Base-by-base conservation (phyloP, 2,797 vertebrate species). In the Crenuchus spilurus region DNA sequence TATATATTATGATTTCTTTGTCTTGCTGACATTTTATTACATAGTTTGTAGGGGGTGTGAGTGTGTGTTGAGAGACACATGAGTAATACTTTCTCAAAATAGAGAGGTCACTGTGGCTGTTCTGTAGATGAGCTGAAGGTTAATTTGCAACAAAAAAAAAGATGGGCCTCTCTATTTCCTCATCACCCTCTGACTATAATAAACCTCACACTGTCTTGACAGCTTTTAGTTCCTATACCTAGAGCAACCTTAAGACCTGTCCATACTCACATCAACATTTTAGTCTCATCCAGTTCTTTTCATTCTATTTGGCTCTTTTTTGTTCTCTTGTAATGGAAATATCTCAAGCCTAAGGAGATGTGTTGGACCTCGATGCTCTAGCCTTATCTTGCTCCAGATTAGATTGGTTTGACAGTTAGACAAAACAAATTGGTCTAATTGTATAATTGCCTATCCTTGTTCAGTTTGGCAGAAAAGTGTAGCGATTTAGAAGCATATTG, bases 351-450 rank as follows among this genome's bases (percentile, higher is more conserved):
- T 33, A 13, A 35, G 72, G 72, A 62, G 30, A 67, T 77, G 83
- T 84, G 83, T 84, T 85, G 83, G 82, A 84, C 83, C 83, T 84
- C 85, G 82, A 81, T 88, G 86, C 72, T 73, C 84, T 83, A 28
- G 35, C 4, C 57, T 51, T 10, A 24, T 80, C 64, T 69, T 10
- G 26, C n/a, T 30, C 9, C 78, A 83, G 84, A 88, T 90, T 87
- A 85, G 87, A 90, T 91, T 83, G 63, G 74, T 80, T 83, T 91
- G 89, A 90, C 90, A 83, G 88, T 90, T 87, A 86, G 86, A 90
- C 79, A 83, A 78, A 76, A 84, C 85, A 87, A 89, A 90, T 92
- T 87, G 87, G 89, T 91, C 88, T 92, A 92, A 92, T 91, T 92
- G 88, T 87, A 86, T 87, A 86, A 90, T 91, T 90, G 88, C 84